Conservation (phyloP, 2,797 vertebrate genomes). For the Momotus momota region DNA sequence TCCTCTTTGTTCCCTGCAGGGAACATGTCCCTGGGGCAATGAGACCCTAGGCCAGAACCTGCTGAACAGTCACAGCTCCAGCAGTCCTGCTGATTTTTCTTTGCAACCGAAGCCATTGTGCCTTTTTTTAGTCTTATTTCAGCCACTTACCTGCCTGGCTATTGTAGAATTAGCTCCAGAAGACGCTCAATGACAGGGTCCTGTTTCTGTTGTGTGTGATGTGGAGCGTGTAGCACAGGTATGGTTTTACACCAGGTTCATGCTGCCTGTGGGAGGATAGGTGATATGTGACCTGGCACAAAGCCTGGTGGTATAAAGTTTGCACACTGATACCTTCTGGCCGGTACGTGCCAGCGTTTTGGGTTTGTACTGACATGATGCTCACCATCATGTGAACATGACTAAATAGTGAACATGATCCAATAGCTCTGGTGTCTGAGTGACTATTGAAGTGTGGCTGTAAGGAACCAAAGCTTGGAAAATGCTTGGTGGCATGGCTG, state of each 20-base stretch:
- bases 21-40: not conserved
- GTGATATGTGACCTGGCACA: not conserved
- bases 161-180: not conserved
- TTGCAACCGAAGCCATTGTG: not conserved
- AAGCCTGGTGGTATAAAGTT: not conserved
- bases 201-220: not conserved
- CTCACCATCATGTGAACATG: not conserved
- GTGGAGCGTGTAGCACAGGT: not conserved
- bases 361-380: not conserved
- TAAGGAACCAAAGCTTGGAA: not conserved
- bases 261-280: not conserved
- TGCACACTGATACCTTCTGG: not conserved
- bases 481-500: not conserved
- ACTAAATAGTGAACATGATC: not conserved
- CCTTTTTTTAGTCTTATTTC: not conserved
- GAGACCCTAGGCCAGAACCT: not conserved
- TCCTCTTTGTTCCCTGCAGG: not conserved
- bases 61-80: not conserved
- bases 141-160: not conserved
- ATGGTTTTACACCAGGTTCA: not conserved
- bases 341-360: not conserved
- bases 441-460: not conserved
- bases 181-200: accelerated
- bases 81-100: accelerated
- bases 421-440: accelerated